phyloP scores from a whole-genome alignment of 2,113 vertebrate species.

The Micromys minutus region DNA sequence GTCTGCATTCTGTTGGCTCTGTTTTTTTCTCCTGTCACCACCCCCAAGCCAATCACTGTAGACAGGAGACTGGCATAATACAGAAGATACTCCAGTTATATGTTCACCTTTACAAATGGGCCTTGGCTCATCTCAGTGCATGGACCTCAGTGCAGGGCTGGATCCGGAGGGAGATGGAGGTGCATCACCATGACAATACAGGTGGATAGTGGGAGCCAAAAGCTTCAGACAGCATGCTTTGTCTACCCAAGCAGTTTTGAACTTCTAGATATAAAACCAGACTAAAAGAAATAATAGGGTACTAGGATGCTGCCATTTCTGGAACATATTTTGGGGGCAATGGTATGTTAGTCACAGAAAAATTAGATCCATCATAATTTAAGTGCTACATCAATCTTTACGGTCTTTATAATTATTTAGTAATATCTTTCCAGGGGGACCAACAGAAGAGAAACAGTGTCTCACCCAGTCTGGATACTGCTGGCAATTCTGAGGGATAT shows the following conservation, averaged over 20 bases:
- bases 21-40: not conserved
- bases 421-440: conserved; percentile 37
- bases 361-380: conserved; percentile 40
- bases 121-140: not conserved
- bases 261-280: not conserved
- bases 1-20: not conserved
- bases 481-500: conserved; percentile 62
- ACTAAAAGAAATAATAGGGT: conserved; percentile 12
- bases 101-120: not conserved
- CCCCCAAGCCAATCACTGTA: not conserved
- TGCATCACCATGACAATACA: not conserved
- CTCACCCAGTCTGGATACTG: conserved; percentile 32
- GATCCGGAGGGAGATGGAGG: not conserved
- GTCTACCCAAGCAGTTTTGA: not conserved
- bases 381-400: conserved; percentile 36
- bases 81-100: not conserved
- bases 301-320: conserved; percentile 37
- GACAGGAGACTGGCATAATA: not conserved
- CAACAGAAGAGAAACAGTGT: conserved; percentile 1
- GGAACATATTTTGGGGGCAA: conserved; percentile 16
- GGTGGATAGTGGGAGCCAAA: not conserved
- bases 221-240: not conserved
- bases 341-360: conserved; percentile 51
- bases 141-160: too few species aligned
- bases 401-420: conserved; percentile 60